Base-by-base conservation (phyloP, 2,888 invertebrate species). In the Lithophane socia region DNA sequence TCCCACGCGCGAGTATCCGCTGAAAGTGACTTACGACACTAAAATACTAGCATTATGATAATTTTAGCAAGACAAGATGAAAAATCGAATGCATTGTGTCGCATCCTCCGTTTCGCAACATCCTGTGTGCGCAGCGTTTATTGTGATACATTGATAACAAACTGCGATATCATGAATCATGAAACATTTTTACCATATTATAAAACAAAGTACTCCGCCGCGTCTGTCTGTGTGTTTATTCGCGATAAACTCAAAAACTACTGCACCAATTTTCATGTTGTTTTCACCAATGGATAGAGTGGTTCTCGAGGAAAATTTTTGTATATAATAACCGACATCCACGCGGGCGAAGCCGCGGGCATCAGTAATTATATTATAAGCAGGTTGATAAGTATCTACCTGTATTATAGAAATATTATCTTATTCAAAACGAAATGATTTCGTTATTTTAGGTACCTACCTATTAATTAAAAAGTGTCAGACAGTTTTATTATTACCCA, bases 1-100 rank as follows among this genome's bases (percentile, higher is more conserved):
- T 91, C 94, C 94, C 89, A 94, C 94, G 87, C 86, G 37, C 76
- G 86, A 71, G 82, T 88, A 86, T 81, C 79, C 81, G 74, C 78
- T 77, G 77, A 82, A 80, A 79, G 75, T 72, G 72, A 83, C 56
- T 80, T 81, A 79, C 64, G 70, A 85, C 70, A 78, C 52, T 65
- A 68, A 73, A 78, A 76, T 71, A 75, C 54, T 71, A 68, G 58
- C 42, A 66, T 76, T 75, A 73, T 58, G 52, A 75, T 75, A 16
- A 71, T 71, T 77, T 79, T 77, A 60, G 37, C 72, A 68, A 74
- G 44, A 42, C 21, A 10, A 69, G 24, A 71, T 60, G 60, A 73
- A 80, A 83, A 83, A 69, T 56, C 13, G 24, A 58, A 67, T 49
- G 66, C 29, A 65, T 72, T 80, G 75, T 80, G 65, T 63, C 37